phyloP scores from a whole-genome alignment of 2,113 vertebrate species.

The Beaufortia kweichowensis region DNA sequence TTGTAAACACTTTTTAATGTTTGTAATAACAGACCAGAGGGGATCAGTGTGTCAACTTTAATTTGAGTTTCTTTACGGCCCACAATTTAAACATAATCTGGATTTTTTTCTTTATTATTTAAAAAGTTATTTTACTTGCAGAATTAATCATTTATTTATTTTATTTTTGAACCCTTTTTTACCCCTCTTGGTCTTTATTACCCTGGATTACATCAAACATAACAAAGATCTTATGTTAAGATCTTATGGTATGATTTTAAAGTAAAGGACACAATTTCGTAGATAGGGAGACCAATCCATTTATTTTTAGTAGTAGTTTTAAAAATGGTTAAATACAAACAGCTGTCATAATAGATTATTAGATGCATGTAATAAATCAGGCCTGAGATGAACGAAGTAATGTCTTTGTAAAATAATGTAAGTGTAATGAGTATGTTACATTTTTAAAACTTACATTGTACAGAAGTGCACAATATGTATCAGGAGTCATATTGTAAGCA shows the following conservation, averaged over 20 bases:
- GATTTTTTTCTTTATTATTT: background rate
- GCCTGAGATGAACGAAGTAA: no score
- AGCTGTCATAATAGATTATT: no score
- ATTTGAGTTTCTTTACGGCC: background rate
- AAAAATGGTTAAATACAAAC: no score
- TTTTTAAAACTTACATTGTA: no score
- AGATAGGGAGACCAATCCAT: background rate
- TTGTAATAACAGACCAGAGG: slow-evolving; percentile 79
- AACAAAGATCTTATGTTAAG: slow-evolving; percentile 33
- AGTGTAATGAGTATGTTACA: no score
- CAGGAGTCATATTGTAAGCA: background rate
- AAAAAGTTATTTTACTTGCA: no score
- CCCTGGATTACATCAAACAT: slow-evolving; percentile 79
- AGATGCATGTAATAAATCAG: no score
- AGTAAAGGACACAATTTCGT: background rate
- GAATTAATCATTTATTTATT: no score
- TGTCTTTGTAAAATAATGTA: no score
- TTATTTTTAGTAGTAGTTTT: no score
- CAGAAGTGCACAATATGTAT: no score
- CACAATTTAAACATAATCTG: background rate
- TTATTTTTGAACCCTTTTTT: background rate
- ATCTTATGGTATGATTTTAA: no score
- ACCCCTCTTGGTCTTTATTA: slow-evolving; percentile 80
- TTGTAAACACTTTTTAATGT: slow-evolving; percentile 61
- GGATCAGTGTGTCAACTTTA: slow-evolving; percentile 9